These are phyloP conservation scores for Palloptera scutellata DNA, from an alignment of 2,888 invertebrate genomes.

Conservation along the genomic window DNA sequence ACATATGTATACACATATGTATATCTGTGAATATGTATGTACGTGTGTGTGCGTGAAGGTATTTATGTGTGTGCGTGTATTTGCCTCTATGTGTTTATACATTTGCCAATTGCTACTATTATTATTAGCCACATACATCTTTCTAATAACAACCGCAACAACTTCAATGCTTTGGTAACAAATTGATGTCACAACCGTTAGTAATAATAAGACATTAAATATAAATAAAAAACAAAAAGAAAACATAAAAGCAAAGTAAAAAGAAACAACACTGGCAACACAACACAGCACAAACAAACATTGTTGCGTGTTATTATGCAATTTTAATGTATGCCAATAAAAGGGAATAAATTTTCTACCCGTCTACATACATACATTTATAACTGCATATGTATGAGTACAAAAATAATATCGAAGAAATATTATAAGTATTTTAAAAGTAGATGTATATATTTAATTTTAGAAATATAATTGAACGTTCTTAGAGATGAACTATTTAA, in stretches of 20 bases:
- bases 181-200: conserved; percentile 13
- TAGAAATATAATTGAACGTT: too few relatives aligned
- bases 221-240: conserved; percentile 21
- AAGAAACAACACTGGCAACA: conserved; percentile 32
- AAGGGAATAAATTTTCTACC: conserved; percentile 9
- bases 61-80: background rate
- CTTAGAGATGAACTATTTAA: too few relatives aligned
- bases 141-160: conserved; percentile 5
- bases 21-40: background rate
- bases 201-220: conserved; percentile 16
- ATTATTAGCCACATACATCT: conserved; percentile 51
- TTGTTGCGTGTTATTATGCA: conserved; percentile 63
- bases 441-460: too few relatives aligned
- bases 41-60: background rate
- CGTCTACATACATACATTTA: too few relatives aligned
- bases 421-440: too few relatives aligned
- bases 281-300: conserved; percentile 27
- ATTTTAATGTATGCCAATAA: conserved; percentile 53
- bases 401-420: too few relatives aligned
- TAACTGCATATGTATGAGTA: too few relatives aligned
- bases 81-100: too few relatives aligned
- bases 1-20: too few relatives aligned
- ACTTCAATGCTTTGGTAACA: conserved; percentile 1
- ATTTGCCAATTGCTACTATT: conserved; percentile 32
- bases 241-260: conserved; percentile 35